Conservation (phyloP, 2,797 vertebrate species). For the Peromyscus nudipes region DNA sequence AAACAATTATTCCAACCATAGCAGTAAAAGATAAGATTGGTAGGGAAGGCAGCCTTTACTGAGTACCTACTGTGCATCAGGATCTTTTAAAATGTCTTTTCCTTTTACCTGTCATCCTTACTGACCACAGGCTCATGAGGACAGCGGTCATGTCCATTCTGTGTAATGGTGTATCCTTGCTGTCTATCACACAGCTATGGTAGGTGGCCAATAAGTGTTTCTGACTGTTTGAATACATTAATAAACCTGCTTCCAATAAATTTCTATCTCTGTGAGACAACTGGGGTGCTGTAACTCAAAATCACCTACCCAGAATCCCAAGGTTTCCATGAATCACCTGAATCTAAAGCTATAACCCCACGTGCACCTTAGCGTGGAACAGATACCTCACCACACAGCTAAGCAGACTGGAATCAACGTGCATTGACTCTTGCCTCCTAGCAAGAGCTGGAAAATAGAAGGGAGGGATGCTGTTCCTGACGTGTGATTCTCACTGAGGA, state of each 20-base stretch:
- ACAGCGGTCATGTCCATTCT: neutral
- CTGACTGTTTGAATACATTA: neutral
- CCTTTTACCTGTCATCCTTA: neutral
- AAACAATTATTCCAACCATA: neutral
- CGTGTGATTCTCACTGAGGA: conserved; percentile 36
- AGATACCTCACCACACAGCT: neutral
- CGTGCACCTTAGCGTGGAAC: neutral
- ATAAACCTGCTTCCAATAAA: neutral
- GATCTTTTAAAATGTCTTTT: neutral
- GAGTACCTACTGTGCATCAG: neutral
- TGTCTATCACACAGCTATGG: neutral
- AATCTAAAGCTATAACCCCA: neutral
- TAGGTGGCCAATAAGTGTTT: conserved; percentile 10
- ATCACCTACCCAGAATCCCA: neutral
- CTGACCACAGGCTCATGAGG: neutral
- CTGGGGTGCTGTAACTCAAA: neutral
- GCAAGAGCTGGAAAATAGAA: conserved; percentile 55
- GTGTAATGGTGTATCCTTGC: neutral
- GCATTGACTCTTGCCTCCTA: neutral
- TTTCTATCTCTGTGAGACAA: conserved; percentile 31
- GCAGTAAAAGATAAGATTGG: neutral
- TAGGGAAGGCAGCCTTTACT: neutral
- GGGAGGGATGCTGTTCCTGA: conserved; percentile 18
- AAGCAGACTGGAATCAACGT: neutral
- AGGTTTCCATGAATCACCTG: neutral